Base-by-base conservation (phyloP, 2,113 vertebrate species). In the Ivindomyrus marchei region DNA sequence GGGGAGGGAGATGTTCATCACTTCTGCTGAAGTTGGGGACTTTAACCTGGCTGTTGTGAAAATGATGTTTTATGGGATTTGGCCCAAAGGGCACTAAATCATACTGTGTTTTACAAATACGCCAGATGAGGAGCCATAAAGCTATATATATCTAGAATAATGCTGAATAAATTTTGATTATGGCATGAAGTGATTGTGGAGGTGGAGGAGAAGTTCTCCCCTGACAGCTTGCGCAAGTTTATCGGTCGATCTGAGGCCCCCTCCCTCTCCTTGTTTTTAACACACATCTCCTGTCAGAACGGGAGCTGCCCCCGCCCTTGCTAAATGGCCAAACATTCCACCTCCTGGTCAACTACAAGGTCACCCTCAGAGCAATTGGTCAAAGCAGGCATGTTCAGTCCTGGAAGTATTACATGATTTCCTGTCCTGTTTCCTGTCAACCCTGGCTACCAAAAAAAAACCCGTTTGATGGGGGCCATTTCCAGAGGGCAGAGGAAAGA, bases 341-440 rank as follows among this genome's bases (percentile, higher is more conserved):
- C 92, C 93, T 93, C 93, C 94, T 93, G 1, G 92, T 92, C 89
- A 92, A 89, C 74, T 52, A 3, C 89, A 74, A 94, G 96, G 95
- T 96, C 97, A 96, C 50, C 91, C 91, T 91, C 1, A 91, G 94
- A 94, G 89, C 95, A 95, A 94, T 94, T 93, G 96, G 95, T 93
- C 95, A 95, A 92, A 93, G 89, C 92, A 95, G 95, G 96, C 96
- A 92, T 87, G 89, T 10, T 93, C 91, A 91, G 93, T 94, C 96
- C 94, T 94, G 93, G 92, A 94, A 92, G 94, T 92, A 92, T 97
- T 94, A 92, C 93, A 95, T 97, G 93, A 96, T 96, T 97, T 97
- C 97, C 97, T 97, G 93, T 92, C 92, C 94, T 95, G 93, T 94
- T 97, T 97, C 95, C 96, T 96, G 94, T 95, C 94, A 88, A 94